A percentile compares a stretch with the other conserved stretches of the same genome.
Conservation (phyloP, 1,140 invertebrate genomes). For the Calephelis virginiensis region DNA sequence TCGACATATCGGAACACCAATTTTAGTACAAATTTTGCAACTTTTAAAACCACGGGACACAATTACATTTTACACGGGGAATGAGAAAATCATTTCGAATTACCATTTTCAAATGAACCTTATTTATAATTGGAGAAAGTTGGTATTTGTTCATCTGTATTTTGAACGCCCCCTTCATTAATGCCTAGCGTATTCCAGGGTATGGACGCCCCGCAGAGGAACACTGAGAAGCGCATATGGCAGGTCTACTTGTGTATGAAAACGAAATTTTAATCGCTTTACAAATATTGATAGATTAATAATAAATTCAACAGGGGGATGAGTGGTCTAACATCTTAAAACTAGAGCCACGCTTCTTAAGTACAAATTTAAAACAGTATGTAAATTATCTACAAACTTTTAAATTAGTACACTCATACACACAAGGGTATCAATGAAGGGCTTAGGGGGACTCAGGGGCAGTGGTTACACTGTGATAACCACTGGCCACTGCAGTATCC, state of each 20-base stretch:
- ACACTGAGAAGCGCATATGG: conserved; percentile 44
- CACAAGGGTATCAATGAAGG: too few species aligned
- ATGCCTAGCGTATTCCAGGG: conserved; percentile 7
- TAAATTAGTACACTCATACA: too few species aligned
- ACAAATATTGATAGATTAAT: conserved; percentile 29
- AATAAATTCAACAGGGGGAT: not conserved
- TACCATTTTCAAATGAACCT: not conserved
- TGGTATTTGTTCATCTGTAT: not conserved
- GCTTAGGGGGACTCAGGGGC: too few species aligned
- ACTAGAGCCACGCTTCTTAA: too few species aligned
- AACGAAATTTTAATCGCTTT: conserved; percentile 42
- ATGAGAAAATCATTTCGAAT: conserved; percentile 6
- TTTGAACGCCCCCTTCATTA: not conserved
- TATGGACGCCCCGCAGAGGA: conserved; percentile 33
- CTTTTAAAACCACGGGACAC: conserved; percentile 49
- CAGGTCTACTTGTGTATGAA: conserved; percentile 36
- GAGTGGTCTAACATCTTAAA: not conserved
- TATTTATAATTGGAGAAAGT: not conserved
- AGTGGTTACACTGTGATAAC: too few species aligned
- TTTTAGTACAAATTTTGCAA: conserved; percentile 47
- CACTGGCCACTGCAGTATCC: too few species aligned
- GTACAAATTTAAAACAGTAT: too few species aligned
- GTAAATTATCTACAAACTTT: too few species aligned
- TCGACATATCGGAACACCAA: conserved; percentile 32
- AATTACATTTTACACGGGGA: conserved; percentile 33